Conservation (phyloP, 2,113 vertebrate genomes). For the Pelvicachromis taeniatus region DNA sequence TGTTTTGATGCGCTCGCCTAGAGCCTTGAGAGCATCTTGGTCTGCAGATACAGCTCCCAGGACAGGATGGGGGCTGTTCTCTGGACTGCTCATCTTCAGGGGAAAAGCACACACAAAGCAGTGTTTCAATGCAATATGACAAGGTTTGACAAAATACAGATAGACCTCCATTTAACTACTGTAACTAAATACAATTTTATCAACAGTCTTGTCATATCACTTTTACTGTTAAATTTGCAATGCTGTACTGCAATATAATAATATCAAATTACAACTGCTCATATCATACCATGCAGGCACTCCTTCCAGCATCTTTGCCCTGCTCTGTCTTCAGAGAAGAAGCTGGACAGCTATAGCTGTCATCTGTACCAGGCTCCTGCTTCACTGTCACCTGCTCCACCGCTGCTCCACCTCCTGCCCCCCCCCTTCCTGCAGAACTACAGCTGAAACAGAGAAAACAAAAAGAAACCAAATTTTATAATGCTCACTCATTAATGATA, state of each 20-base stretch:
- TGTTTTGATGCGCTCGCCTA: slow-evolving; percentile 85
- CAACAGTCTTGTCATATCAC: neutral
- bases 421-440: slow-evolving; percentile 86
- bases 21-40: slow-evolving; percentile 77
- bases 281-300: slow-evolving; percentile 87
- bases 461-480: neutral
- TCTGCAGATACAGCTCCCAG: slow-evolving; percentile 75
- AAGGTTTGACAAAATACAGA: neutral
- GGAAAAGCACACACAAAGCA: neutral
- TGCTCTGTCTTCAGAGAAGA: slow-evolving; percentile 82
- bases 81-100: slow-evolving; percentile 91
- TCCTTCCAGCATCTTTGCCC: slow-evolving; percentile 85
- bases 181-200: neutral
- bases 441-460: slow-evolving; percentile 68
- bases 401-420: slow-evolving; percentile 65
- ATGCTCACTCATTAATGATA: neutral
- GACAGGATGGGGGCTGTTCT: slow-evolving; percentile 80
- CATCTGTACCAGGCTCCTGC: slow-evolving; percentile 90
- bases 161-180: neutral
- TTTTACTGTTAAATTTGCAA: neutral
- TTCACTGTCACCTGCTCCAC: slow-evolving; percentile 90
- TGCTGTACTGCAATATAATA: neutral
- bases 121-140: neutral
- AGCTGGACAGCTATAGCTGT: slow-evolving; percentile 79
- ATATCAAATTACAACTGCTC: neutral